A percentile compares a stretch with the other conserved stretches of the same genome.
These are phyloP conservation scores for Xestia c-nigrum DNA, from an alignment of 2,888 invertebrate species.

Conservation along the genomic window DNA sequence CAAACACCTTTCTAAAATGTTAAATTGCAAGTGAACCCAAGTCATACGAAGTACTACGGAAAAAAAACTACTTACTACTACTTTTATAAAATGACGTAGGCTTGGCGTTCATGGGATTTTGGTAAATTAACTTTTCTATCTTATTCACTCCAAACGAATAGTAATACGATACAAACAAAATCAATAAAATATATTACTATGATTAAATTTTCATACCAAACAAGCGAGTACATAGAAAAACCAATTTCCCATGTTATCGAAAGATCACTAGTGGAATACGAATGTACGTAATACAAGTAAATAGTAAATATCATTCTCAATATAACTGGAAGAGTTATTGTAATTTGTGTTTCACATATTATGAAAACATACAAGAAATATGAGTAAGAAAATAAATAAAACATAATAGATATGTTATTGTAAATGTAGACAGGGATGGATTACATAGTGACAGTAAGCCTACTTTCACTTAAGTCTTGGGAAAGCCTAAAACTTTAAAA, in stretches of 20 bases:
- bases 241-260: slow-evolving; percentile 16
- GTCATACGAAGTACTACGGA: no score
- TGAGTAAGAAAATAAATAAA: background rate
- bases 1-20: no score
- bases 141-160: background rate
- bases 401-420: background rate
- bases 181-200: slow-evolving; percentile 7
- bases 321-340: slow-evolving; percentile 5
- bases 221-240: slow-evolving; percentile 16
- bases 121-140: no score
- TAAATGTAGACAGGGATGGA: background rate
- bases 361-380: background rate
- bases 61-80: no score
- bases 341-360: slow-evolving; percentile 1
- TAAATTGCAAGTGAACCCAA: no score
- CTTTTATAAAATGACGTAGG: no score
- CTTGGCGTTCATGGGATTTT: no score
- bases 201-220: slow-evolving; percentile 11
- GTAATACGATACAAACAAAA: no score
- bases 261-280: slow-evolving; percentile 8
- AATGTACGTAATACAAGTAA: slow-evolving; percentile 10
- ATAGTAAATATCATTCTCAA: slow-evolving; percentile 7
- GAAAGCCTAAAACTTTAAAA: no score
- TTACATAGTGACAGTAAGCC: background rate
- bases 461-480: background rate